phyloP scores from a whole-genome alignment of 2,888 invertebrate genomes.

The Nomada flava region DNA sequence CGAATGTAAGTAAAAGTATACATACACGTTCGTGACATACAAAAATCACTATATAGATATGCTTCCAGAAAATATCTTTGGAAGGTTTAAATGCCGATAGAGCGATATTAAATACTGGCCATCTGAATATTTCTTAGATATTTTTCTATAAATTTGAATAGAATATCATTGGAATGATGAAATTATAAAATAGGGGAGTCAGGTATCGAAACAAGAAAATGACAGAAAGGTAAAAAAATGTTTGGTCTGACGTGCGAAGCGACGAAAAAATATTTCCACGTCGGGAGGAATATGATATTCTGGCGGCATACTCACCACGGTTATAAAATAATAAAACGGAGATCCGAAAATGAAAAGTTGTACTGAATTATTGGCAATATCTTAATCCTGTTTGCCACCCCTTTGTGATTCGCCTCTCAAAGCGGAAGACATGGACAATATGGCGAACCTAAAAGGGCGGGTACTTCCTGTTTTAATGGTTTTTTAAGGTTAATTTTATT shows the following conservation, averaged over 20 bases:
- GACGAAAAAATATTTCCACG: slow-evolving; percentile 13
- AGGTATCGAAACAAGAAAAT: slow-evolving; percentile 32
- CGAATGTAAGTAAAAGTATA: not conserved
- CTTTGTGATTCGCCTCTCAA: slow-evolving; percentile 63
- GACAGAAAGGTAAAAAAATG: slow-evolving; percentile 52
- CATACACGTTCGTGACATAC: slow-evolving; percentile 9
- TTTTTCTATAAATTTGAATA: not conserved
- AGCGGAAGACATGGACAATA: slow-evolving; percentile 75
- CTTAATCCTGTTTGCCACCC: slow-evolving; percentile 66
- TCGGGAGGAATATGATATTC: not conserved
- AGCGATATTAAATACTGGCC: not conserved
- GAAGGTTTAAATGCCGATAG: slow-evolving; percentile 34
- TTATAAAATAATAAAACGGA: slow-evolving; percentile 36
- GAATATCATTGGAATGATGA: not conserved
- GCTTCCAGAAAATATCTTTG: slow-evolving; percentile 46
- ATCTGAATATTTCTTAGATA: not conserved
- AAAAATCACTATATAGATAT: slow-evolving; percentile 15
- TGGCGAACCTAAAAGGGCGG: slow-evolving; percentile 75
- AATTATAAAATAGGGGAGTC: not conserved
- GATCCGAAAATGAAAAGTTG: slow-evolving; percentile 45
- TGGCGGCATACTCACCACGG: slow-evolving; percentile 31
- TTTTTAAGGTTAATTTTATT: slow-evolving; percentile 53
- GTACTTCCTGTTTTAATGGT: slow-evolving; percentile 70
- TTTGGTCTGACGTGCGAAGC: slow-evolving; percentile 25
- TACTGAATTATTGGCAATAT: slow-evolving; percentile 60